Evolutionary conservation across 2,113 vertebrate genomes (phyloP).

Genomic region (Forbesichthys agassizii): DNA sequence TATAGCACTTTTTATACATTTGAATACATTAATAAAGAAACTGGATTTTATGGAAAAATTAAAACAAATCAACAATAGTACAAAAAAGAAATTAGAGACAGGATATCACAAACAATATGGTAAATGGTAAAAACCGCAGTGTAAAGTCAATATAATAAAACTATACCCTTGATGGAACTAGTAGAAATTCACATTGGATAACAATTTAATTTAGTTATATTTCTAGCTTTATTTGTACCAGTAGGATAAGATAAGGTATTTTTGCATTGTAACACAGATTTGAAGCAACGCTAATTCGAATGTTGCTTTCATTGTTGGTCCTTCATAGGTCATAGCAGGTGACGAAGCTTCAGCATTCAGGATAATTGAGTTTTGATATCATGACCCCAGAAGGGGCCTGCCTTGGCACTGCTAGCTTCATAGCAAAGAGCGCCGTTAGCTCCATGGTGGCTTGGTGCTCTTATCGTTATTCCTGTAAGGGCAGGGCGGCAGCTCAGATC

Average conservation of each 20-base stretch:
- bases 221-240: no score
- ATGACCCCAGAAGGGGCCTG: conserved; percentile 28
- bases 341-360: not conserved
- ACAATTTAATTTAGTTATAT: no score
- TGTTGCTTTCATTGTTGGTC: conserved; percentile 21
- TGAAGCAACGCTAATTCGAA: conserved; percentile 13
- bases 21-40: no score
- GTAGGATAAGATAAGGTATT: no score
- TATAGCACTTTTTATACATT: no score
- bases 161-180: no score
- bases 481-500: conserved; percentile 26
- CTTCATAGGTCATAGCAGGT: conserved; percentile 10
- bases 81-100: no score
- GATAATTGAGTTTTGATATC: conserved; percentile 59
- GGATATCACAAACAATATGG: no score
- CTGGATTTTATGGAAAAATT: no score
- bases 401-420: conserved; percentile 27
- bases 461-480: conserved; percentile 63
- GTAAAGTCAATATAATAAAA: no score
- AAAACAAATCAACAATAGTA: no score
- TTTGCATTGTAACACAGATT: not conserved
- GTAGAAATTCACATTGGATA: not conserved
- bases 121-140: no score
- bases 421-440: conserved; percentile 23
- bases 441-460: conserved; percentile 14